These are phyloP conservation scores for Crocodylus rhombifer DNA, from an alignment of 2,797 vertebrate species.

Conservation along the genomic window DNA sequence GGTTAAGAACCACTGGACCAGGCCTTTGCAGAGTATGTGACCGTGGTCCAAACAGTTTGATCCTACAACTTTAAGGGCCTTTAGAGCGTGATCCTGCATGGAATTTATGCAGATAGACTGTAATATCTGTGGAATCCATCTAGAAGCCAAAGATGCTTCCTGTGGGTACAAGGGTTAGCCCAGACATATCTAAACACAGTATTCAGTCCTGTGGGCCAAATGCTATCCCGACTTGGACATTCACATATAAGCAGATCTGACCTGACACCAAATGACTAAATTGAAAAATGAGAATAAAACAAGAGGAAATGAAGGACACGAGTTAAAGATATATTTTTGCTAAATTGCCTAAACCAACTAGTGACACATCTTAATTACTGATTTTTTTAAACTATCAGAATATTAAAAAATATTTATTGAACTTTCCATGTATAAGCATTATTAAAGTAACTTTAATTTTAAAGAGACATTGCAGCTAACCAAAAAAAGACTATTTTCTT, in stretches of 20 bases:
- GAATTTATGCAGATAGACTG: not conserved
- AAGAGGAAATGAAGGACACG: not conserved
- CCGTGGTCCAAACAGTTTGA: not conserved
- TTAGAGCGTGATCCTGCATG: not conserved
- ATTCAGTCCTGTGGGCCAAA: too few relatives aligned
- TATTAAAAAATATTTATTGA: too few relatives aligned
- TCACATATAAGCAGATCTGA: too few relatives aligned
- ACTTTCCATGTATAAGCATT: not conserved
- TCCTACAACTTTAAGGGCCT: not conserved
- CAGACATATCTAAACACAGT: too few relatives aligned
- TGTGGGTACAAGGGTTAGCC: too few relatives aligned
- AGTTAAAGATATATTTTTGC: not conserved
- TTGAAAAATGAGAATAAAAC: not conserved
- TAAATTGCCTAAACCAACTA: not conserved
- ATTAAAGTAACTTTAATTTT: not conserved
- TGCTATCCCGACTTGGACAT: not conserved
- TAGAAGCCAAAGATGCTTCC: not conserved
- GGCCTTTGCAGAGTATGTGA: not conserved
- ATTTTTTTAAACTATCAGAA: not conserved
- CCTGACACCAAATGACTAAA: not conserved
- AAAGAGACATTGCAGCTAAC: not conserved
- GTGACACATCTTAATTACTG: not conserved
- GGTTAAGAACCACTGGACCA: too few relatives aligned
- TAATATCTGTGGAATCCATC: not conserved
- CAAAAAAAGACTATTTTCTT: not conserved